Evolutionary conservation across 92 coral and sea anemone species (phyloP).

Genomic region (Actinernus sp.): DNA sequence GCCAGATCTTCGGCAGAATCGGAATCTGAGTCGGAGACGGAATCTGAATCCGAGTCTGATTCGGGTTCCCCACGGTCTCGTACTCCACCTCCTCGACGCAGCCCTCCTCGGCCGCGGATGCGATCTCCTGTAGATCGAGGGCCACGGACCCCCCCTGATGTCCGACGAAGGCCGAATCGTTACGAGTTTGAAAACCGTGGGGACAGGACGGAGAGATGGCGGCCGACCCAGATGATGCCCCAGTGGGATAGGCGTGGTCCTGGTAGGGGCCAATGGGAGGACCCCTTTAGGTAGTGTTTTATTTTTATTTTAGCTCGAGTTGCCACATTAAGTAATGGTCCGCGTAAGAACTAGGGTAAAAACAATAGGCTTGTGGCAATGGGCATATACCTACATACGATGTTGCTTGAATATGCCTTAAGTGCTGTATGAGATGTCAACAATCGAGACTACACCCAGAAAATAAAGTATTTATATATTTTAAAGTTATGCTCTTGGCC

Average conservation of each 20-base stretch:
- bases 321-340: too few species aligned
- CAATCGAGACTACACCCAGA: too few species aligned
- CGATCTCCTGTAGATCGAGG: constrained; percentile 49
- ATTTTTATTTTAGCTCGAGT: background rate
- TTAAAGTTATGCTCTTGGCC: too few species aligned
- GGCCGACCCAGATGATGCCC: constrained; percentile 30
- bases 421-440: too few species aligned
- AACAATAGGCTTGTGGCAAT: too few species aligned
- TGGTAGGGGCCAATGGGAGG: constrained; percentile 33
- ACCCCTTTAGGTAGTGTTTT: constrained; percentile 38
- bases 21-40: constrained; percentile 49
- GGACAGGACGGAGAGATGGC: constrained; percentile 65
- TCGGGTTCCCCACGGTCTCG: constrained; percentile 42
- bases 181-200: constrained; percentile 55
- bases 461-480: too few species aligned
- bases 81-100: constrained; percentile 21
- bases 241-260: constrained; percentile 57
- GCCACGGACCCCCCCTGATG: constrained; percentile 29
- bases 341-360: too few species aligned
- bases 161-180: constrained; percentile 52
- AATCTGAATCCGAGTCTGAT: constrained; percentile 60
- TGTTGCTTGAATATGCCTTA: too few species aligned
- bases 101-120: constrained; percentile 6
- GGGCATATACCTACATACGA: too few species aligned
- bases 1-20: constrained; percentile 19